Conservation (phyloP, 1,140 invertebrate species). For the Drosophila athabasca region DNA sequence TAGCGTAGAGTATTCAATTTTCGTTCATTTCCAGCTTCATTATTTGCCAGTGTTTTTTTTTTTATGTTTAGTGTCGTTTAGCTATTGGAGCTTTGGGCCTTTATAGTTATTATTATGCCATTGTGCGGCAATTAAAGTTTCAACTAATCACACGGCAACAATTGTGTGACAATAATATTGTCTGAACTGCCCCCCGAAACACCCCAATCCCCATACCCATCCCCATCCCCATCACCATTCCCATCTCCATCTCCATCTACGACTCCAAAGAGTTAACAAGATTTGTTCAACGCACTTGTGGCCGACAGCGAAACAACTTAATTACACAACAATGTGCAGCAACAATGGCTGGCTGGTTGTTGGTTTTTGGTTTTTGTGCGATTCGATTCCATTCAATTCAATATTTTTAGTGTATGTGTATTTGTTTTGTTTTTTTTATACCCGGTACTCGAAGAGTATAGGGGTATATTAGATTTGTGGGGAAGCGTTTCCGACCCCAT, state of each 20-base stretch:
- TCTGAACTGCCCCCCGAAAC: constrained; percentile 22
- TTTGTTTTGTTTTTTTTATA: too few relatives aligned
- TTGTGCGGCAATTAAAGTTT: constrained; percentile 75
- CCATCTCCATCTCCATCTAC: too few relatives aligned
- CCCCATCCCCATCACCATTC: background rate
- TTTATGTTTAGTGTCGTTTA: constrained; percentile 1
- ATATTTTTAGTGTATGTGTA: constrained; percentile 34
- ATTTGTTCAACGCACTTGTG: constrained; percentile 49
- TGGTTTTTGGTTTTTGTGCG: constrained; percentile 15
- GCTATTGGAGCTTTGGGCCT: constrained; percentile 20
- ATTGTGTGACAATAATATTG: constrained; percentile 77
- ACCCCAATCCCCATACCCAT: background rate
- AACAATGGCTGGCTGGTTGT: constrained; percentile 23
- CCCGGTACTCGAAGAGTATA: too few relatives aligned
- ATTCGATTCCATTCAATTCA: constrained; percentile 30
- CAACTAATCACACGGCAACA: constrained; percentile 75
- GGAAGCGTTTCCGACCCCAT: too few relatives aligned
- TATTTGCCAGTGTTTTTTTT: background rate
- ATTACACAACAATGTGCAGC: constrained; percentile 67
- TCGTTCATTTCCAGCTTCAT: background rate
- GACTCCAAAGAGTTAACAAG: constrained; percentile 52
- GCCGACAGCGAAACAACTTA: constrained; percentile 73
- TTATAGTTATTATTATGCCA: constrained; percentile 62
- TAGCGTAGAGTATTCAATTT: constrained; percentile 1
- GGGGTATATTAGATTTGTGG: too few relatives aligned